Base-by-base conservation (phyloP, 2,113 vertebrate genomes). In the Crotalus viridis region DNA sequence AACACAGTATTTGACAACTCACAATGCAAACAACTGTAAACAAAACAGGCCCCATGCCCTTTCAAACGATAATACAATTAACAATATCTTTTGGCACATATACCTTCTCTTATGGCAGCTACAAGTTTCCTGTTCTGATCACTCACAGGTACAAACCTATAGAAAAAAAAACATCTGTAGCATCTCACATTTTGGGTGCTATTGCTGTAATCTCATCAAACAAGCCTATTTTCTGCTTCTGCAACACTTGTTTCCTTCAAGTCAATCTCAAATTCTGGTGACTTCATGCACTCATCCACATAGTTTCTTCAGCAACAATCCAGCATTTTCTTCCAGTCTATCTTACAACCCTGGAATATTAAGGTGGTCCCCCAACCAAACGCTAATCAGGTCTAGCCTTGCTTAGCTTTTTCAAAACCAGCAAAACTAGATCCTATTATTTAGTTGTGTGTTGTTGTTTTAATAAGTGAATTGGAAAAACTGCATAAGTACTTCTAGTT, bases 21-120 rank as follows among this genome's bases (percentile, higher is more conserved):
- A 28, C 5, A 28, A 64, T 89, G 43, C 24, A 46, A 39, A 26
- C 51, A 88, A 64, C 54, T 22, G n/a, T 64, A 64, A n/a, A 21
- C 8, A 64, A 64, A 90, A 64, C 28, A 64, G 28, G 43, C 2
- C 8, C 2, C 7, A 3, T 33, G 52, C 28, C n/a, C 19, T 43
- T 89, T 89, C 52, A 22, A 10, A 48, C 46, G 12, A 5, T 59
- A 91, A 59, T 33, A 86, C 17, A 85, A 85, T 52, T 33, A 56
- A 43, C 22, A 46, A 46, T 46, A 5, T 46, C 4, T 85, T 85
- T 92, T 13, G 91, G 13, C 24, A 28, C 13, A 33, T 91, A 93
- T 97, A 99, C 98, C 98, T 98, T 98, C 95, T 74, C 97, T 97
- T 95, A 99, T 98, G 48, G 98, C 98, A 87, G 97, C 57, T 89